A percentile compares a stretch with the other conserved stretches of the same genome.
Conservation (phyloP, 2,888 invertebrate species). For the Lycocerus yunnanus region DNA sequence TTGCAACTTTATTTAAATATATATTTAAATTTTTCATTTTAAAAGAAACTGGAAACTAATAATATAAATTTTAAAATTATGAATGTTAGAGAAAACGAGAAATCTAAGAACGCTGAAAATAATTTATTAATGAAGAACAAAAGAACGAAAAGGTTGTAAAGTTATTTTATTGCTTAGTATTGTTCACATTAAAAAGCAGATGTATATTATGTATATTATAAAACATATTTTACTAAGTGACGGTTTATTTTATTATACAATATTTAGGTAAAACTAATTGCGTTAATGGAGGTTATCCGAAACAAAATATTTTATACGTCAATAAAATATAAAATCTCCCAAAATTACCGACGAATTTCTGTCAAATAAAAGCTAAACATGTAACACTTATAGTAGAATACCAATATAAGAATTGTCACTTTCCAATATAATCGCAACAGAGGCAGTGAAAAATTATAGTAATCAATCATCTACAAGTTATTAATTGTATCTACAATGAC, state of each 20-base stretch:
- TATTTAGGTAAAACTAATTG: not conserved
- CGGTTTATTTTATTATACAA: not conserved
- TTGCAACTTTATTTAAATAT: not conserved
- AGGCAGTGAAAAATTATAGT: constrained; percentile 1
- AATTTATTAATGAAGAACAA: not conserved
- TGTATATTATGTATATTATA: not conserved
- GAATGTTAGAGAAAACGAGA: not conserved
- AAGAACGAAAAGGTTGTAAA: not conserved
- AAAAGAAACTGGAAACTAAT: not conserved
- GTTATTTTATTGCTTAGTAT: not conserved
- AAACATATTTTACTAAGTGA: not conserved
- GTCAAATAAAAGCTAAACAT: not conserved
- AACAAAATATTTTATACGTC: not conserved
- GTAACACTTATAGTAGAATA: not conserved
- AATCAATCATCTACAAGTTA: constrained; percentile 4
- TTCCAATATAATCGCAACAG: not conserved
- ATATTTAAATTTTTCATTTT: not conserved
- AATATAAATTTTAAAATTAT: not conserved
- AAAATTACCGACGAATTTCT: not conserved
- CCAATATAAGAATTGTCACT: constrained; percentile 2
- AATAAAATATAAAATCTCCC: not conserved
- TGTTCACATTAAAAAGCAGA: not conserved
- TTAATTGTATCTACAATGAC: constrained; percentile 3
- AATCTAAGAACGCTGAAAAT: not conserved
- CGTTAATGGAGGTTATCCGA: not conserved